Percentiles rank a stretch among this genome's conserved stretches.
These are phyloP conservation scores for Phasia obesa DNA, from an alignment of 2,888 invertebrate genomes.

Conservation along the genomic window DNA sequence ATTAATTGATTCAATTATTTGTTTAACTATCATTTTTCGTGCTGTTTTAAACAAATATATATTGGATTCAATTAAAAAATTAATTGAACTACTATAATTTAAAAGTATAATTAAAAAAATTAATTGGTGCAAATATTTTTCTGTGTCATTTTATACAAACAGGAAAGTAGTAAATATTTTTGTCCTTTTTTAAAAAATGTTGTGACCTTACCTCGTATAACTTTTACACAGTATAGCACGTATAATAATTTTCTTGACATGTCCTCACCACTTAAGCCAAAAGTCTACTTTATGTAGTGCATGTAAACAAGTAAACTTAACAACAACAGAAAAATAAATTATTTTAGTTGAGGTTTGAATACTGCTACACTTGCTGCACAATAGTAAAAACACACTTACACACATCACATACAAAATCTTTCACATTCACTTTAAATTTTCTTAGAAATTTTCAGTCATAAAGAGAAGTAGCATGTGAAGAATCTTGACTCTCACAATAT, in stretches of 20 bases:
- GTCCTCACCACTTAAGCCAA: conserved; percentile 71
- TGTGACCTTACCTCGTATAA: background rate
- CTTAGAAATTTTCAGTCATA: conserved; percentile 34
- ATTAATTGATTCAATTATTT: no score
- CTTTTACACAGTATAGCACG: conserved; percentile 58
- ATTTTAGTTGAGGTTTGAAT: conserved; percentile 67
- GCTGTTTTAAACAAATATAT: no score
- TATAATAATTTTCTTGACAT: conserved; percentile 70
- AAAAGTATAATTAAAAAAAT: no score
- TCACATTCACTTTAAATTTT: conserved; percentile 1
- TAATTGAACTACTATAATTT: no score
- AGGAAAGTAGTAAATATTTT: no score
- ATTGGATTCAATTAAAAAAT: no score
- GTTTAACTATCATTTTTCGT: no score
- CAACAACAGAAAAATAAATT: conserved; percentile 70
- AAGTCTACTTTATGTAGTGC: conserved; percentile 69
- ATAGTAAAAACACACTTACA: background rate
- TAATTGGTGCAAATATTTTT: no score
- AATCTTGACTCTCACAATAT: conserved; percentile 34
- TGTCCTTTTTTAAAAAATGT: background rate
- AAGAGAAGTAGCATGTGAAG: background rate
- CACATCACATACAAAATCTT: background rate
- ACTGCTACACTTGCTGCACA: conserved; percentile 37
- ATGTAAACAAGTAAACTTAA: conserved; percentile 71
- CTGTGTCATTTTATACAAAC: no score